Evolutionary conservation across 2,888 invertebrate genomes (phyloP).

Genomic region (Eudemis profundana): DNA sequence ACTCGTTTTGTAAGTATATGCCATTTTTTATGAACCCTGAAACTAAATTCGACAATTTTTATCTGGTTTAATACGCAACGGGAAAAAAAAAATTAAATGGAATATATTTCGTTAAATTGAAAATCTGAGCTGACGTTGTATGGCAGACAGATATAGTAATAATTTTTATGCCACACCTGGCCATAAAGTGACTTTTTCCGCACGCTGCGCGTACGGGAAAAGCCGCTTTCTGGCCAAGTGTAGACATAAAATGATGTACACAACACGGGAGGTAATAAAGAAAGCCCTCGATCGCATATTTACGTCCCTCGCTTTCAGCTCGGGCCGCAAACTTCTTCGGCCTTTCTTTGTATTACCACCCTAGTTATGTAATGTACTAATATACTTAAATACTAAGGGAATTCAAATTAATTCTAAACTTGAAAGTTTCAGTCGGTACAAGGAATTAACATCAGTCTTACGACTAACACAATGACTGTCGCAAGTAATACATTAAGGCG

Average conservation of each 20-base stretch:
- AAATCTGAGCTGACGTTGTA: slow-evolving; percentile 29
- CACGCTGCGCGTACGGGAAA: too few relatives aligned
- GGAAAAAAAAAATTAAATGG: slow-evolving; percentile 35
- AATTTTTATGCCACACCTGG: too few relatives aligned
- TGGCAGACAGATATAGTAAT: slow-evolving; percentile 26
- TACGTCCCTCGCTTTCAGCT: too few relatives aligned
- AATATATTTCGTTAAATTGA: slow-evolving; percentile 41
- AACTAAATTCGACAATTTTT: neutral
- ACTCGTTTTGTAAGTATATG: neutral
- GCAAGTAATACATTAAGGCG: slow-evolving; percentile 30
- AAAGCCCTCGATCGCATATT: too few relatives aligned
- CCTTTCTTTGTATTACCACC: too few relatives aligned
- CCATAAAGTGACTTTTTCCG: too few relatives aligned
- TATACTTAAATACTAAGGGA: slow-evolving; percentile 29
- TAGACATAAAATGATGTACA: too few relatives aligned
- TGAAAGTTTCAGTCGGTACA: too few relatives aligned
- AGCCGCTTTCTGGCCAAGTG: too few relatives aligned
- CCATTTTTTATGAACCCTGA: neutral
- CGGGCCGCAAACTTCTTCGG: too few relatives aligned
- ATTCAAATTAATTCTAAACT: slow-evolving; percentile 34
- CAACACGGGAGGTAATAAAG: too few relatives aligned
- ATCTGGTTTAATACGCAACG: slow-evolving; percentile 12
- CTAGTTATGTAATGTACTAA: slow-evolving; percentile 30
- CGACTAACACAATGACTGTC: slow-evolving; percentile 30
- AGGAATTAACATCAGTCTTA: slow-evolving; percentile 28